Evolutionary conservation across 64 coral and sea anemone genomes (phyloP), one percentile per base, ranked within the genome.

Genomic region (Actinia tenebrosa): DNA sequence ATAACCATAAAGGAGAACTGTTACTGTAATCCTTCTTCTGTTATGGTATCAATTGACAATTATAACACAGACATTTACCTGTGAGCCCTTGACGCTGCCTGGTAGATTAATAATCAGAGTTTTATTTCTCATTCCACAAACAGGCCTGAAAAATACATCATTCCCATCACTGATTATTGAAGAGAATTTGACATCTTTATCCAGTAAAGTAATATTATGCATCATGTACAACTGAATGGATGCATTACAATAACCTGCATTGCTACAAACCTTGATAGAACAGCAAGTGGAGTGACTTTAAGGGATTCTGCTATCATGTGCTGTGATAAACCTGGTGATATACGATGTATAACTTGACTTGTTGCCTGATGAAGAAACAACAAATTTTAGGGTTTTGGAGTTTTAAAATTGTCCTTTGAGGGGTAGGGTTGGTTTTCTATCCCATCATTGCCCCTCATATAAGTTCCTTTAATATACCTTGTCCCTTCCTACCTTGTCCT

Each of bases 31-130:
- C 4, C 10, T 15, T 61, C 18, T 61, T 61, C 4, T 61, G 60
- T 18, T 19, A 61, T 61, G 30, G 30, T 37, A 37, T 37, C 1
- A 1, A 37, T 37, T 0, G 30, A 37, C 16, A 61, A 50, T 50
- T 5, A 8, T 5, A 50, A 50, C 2, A 10, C 16, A 8, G 50
- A 46, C 42, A 15, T 37, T 45, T 89, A 93, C 92, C 87, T 94
- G 96, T 16, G 96, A 98, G 54, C 87, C 96, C 26, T 98, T 98
- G 1, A 98, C 44, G 88, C 96, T 98, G 87, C 96, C 96, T 86
- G 96, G 96, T 23, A 98, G 89, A 71, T 98, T 98, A 23, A 95
- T 83, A 72, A 98, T 95, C 2, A 98, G 82, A 7, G 93, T 95
- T 87, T 75, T 87, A 81, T 88, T 90, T 63, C 96, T 90, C 86